A percentile compares a stretch with the other conserved stretches of the same genome.
Conservation (phyloP, 2,888 invertebrate genomes). For the Proisotoma minuta region DNA sequence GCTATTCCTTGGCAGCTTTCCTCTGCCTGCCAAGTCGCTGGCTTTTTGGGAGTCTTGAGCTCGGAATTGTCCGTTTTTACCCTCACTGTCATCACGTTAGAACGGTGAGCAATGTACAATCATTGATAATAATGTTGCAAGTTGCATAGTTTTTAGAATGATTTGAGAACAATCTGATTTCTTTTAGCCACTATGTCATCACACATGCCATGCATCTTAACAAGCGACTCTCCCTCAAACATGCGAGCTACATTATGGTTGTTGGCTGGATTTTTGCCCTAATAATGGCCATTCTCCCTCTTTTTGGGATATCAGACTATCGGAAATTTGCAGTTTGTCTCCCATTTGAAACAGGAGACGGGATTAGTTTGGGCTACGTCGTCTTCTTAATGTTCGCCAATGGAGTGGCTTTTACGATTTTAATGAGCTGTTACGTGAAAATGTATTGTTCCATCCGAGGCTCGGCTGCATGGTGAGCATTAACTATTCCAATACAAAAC, state of each 20-base stretch:
- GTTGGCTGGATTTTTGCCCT: slow-evolving; percentile 85
- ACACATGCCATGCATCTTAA: slow-evolving; percentile 97
- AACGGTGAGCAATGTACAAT: no score
- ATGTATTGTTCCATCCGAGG: slow-evolving; percentile 98
- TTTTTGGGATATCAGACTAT: slow-evolving; percentile 89
- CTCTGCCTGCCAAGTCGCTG: slow-evolving; percentile 84
- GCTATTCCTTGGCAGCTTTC: slow-evolving; percentile 98
- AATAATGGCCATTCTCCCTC: slow-evolving; percentile 78
- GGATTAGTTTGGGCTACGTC: slow-evolving; percentile 79
- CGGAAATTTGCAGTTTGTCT: slow-evolving; percentile 93
- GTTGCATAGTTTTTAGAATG: no score
- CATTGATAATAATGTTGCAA: no score
- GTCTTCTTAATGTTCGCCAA: slow-evolving; percentile 86
- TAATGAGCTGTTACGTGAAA: slow-evolving; percentile 92
- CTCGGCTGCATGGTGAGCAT: slow-evolving; percentile 89
- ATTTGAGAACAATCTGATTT: no score
- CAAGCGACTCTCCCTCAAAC: slow-evolving; percentile 78
- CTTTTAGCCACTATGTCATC: slow-evolving; percentile 96
- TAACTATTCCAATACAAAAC: no score
- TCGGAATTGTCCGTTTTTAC: slow-evolving; percentile 94
- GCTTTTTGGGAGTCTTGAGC: slow-evolving; percentile 88
- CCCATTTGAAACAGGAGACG: slow-evolving; percentile 83
- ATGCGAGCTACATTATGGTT: slow-evolving; percentile 86
- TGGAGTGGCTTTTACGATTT: slow-evolving; percentile 85
- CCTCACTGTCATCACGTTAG: slow-evolving; percentile 81